phyloP scores from a whole-genome alignment of 2,888 invertebrate genomes.

The Sarcophaga caerulescens region DNA sequence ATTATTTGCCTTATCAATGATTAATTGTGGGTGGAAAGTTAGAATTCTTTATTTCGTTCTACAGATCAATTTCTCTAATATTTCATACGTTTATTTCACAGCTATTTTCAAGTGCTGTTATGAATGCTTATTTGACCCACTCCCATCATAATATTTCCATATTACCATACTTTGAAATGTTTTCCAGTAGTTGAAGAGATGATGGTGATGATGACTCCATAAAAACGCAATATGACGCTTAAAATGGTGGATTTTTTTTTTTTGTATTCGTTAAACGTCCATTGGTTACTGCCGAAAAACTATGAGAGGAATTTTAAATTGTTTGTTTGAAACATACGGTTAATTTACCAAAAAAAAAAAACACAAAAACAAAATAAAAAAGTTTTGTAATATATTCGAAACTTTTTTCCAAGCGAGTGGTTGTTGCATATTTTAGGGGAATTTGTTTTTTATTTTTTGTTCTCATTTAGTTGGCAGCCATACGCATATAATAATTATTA shows the following conservation, averaged over 20 bases:
- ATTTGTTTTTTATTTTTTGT: no score
- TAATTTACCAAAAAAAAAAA: conserved; percentile 54
- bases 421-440: conserved; percentile 27
- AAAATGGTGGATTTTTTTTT: conserved; percentile 35
- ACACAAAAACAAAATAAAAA: neutral
- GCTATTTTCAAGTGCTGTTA: no score
- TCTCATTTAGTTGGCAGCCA: conserved; percentile 38
- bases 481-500: conserved; percentile 77
- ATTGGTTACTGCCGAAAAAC: neutral
- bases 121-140: no score
- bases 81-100: no score
- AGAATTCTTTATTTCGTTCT: no score
- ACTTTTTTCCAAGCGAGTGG: conserved; percentile 42
- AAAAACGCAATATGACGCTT: conserved; percentile 52
- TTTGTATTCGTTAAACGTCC: neutral
- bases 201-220: conserved; percentile 34
- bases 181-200: neutral
- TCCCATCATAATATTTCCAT: no score
- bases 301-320: conserved; percentile 32
- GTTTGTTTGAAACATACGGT: conserved; percentile 51
- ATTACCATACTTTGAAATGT: no score
- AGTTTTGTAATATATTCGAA: conserved; percentile 63
- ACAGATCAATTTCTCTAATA: no score
- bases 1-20: no score
- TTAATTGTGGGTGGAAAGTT: no score